Conservation (phyloP, 2,113 vertebrate species). For the Phyllostomus discolor region DNA sequence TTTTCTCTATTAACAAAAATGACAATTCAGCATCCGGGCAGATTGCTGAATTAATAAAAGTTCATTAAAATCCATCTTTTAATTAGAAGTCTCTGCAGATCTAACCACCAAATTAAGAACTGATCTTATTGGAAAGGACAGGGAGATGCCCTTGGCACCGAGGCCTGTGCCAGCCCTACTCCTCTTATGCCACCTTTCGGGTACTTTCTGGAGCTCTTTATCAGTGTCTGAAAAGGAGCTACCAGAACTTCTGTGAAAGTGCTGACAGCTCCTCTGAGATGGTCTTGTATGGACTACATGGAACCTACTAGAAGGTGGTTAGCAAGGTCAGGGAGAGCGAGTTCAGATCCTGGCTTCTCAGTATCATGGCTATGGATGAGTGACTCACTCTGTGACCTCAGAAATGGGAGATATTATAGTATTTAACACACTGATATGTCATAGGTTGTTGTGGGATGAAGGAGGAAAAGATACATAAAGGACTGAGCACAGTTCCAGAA, state of each 20-base stretch:
- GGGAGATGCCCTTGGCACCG: neutral
- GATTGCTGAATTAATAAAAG: slow-evolving; percentile 72
- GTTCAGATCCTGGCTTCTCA: neutral
- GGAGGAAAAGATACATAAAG: neutral
- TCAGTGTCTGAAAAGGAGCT: neutral
- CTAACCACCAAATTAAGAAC: neutral
- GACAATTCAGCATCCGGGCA: slow-evolving; percentile 66
- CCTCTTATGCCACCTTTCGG: accelerated
- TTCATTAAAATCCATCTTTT: slow-evolving; percentile 67
- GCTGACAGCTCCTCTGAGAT: neutral
- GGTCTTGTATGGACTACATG: neutral
- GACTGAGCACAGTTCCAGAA: neutral
- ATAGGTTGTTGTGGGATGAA: neutral
- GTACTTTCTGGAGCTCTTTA: neutral
- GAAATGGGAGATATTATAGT: neutral
- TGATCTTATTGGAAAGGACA: neutral
- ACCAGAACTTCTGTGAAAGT: neutral
- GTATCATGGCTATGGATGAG: neutral
- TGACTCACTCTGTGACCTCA: neutral
- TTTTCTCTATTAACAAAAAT: slow-evolving; percentile 72
- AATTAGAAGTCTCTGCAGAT: slow-evolving; percentile 57
- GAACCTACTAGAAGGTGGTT: neutral
- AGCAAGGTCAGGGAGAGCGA: neutral
- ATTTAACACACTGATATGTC: too few relatives aligned
- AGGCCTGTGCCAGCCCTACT: accelerated